Conservation (phyloP, 2,113 vertebrate species). For the Perognathus longimembris region DNA sequence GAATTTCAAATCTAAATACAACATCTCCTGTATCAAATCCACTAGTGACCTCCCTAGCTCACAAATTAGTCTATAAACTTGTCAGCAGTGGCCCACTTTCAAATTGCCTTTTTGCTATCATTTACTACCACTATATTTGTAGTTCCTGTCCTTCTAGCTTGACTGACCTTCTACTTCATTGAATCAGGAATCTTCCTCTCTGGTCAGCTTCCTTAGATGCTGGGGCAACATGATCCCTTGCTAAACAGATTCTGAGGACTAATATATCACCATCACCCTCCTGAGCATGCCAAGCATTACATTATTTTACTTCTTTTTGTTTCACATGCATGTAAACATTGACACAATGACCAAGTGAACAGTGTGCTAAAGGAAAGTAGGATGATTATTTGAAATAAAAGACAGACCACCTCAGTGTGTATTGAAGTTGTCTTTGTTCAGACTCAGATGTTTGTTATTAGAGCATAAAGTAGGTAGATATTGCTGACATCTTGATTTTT, state of each 20-base stretch:
- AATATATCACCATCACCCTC: conserved; percentile 77
- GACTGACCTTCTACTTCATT: background rate
- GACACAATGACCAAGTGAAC: conserved; percentile 88
- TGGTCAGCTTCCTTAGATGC: background rate
- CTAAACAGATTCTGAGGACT: conserved; percentile 96
- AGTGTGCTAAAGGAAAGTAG: conserved; percentile 90
- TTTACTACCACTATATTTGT: background rate
- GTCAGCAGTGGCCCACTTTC: background rate
- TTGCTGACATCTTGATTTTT: conserved; percentile 76
- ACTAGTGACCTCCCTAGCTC: background rate
- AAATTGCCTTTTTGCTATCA: background rate
- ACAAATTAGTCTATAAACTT: background rate
- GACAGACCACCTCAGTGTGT: conserved; percentile 82
- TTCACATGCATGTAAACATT: conserved; percentile 85
- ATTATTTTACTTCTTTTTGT: conserved; percentile 85
- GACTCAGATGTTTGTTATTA: conserved; percentile 83
- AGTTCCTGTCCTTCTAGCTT: background rate
- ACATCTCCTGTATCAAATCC: background rate
- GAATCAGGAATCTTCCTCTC: background rate
- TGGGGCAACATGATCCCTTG: conserved; percentile 91
- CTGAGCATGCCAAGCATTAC: conserved; percentile 88
- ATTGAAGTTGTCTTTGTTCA: conserved; percentile 85
- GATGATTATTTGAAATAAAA: conserved; percentile 83
- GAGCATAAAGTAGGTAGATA: conserved; percentile 84
- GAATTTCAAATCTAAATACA: conserved; percentile 23